Conservation (phyloP, 1,140 invertebrate species). For the Bathynomus jamesi region DNA sequence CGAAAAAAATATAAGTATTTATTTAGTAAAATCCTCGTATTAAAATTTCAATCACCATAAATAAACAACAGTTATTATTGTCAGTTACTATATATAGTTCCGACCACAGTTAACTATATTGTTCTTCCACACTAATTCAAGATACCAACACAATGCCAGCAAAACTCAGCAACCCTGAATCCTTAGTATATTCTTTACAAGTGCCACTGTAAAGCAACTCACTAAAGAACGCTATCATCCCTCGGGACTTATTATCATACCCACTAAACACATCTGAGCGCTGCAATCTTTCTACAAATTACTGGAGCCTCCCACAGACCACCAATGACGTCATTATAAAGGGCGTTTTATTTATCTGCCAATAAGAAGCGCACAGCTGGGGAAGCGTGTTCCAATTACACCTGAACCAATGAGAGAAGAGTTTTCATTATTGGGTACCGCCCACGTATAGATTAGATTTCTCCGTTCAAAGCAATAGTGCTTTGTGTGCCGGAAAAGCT, state of each 20-base stretch:
- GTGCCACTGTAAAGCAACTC: background rate
- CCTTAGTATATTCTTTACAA: background rate
- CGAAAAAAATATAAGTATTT: no score
- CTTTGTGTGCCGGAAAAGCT: background rate
- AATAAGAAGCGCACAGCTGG: no score
- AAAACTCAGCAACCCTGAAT: background rate
- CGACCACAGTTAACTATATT: no score
- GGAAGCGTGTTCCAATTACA: background rate
- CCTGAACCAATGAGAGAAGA: background rate
- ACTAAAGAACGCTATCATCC: background rate
- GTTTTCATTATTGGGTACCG: background rate
- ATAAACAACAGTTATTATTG: no score
- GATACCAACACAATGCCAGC: background rate
- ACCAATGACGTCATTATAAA: background rate
- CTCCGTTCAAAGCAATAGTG: background rate
- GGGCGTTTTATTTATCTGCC: no score
- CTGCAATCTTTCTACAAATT: conserved; percentile 1
- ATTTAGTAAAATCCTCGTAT: no score
- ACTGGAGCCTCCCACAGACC: background rate
- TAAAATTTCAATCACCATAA: no score
- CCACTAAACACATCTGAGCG: background rate
- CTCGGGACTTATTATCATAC: background rate
- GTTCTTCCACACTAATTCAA: no score
- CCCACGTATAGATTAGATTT: background rate
- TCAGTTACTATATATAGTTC: no score